A percentile compares a stretch with the other conserved stretches of the same genome.
Evolutionary conservation across 2,113 vertebrate species (phyloP).

Genomic region (Neodon shergylaensis): DNA sequence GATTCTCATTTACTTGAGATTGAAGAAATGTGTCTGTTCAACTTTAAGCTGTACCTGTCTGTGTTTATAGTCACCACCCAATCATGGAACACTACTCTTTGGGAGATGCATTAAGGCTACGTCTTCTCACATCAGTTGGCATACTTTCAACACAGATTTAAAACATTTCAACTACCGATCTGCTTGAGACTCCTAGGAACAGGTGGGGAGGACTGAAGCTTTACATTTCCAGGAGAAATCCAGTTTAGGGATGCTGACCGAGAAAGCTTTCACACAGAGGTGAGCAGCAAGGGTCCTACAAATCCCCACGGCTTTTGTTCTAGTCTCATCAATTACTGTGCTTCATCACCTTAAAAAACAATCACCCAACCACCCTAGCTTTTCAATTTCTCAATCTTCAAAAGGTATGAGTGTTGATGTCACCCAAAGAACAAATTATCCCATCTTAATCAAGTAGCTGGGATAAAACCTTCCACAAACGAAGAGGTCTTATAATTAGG

Average conservation of each 20-base stretch:
- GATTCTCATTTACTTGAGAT: background rate
- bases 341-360: background rate
- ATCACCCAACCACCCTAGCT: background rate
- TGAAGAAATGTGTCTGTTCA: background rate
- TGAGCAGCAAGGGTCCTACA: background rate
- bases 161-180: background rate
- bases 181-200: background rate
- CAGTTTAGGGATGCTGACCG: background rate
- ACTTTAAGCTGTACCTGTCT: conserved; percentile 1
- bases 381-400: background rate
- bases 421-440: background rate
- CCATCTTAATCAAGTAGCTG: background rate
- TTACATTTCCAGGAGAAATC: background rate
- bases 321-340: background rate
- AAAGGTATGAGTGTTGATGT: background rate
- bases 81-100: conserved; percentile 20
- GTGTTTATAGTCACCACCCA: background rate
- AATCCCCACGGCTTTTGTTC: background rate
- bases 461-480: background rate
- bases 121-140: background rate
- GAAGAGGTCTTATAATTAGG: background rate
- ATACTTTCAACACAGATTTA: background rate
- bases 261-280: background rate
- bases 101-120: background rate
- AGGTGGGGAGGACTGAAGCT: background rate